Evolutionary conservation across 2,113 vertebrate species (phyloP).

Genomic region (Hypanus sabinus): DNA sequence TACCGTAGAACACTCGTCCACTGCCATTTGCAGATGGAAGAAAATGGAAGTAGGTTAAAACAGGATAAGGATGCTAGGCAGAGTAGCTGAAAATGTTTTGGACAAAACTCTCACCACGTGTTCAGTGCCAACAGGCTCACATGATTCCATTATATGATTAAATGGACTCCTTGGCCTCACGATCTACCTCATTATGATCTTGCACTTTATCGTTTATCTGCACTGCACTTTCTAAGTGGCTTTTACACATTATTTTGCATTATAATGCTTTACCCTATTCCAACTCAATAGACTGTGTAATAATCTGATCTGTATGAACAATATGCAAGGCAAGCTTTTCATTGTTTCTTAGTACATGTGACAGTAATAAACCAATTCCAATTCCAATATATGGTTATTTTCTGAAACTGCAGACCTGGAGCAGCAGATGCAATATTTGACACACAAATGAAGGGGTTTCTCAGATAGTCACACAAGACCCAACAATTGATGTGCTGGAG

Average conservation of each 20-base stretch:
- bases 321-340: no score
- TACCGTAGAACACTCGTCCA: neutral
- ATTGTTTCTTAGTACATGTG: no score
- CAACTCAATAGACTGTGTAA: no score
- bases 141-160: neutral
- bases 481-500: neutral
- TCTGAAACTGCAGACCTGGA: neutral
- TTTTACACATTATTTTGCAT: no score
- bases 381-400: neutral
- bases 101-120: neutral
- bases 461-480: neutral
- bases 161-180: no score
- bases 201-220: no score
- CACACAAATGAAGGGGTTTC: neutral
- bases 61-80: neutral
- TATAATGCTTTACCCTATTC: no score
- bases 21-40: neutral
- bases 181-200: no score
- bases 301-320: no score
- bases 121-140: neutral
- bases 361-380: no score
- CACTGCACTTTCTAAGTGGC: no score
- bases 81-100: neutral
- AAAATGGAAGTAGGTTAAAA: neutral
- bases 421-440: neutral